Percentiles rank a stretch among this genome's conserved stretches.
phyloP scores from a whole-genome alignment of 2,113 vertebrate genomes.

The Peromyscus californicus region DNA sequence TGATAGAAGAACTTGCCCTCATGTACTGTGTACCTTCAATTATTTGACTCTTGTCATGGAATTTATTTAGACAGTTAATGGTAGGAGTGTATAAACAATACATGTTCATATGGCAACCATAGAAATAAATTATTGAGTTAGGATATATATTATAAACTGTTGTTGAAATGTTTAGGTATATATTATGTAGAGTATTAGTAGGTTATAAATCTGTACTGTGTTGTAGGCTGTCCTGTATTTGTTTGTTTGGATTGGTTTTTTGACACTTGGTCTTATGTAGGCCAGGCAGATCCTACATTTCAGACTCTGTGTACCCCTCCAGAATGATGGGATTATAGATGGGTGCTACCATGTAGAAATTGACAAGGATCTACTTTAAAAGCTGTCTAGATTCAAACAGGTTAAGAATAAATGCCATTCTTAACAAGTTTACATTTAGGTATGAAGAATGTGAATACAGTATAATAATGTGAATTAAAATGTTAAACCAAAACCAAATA shows the following conservation, averaged over 20 bases:
- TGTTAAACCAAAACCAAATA: background rate
- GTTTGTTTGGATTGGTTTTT: background rate
- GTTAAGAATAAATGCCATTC: background rate
- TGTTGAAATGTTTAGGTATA: background rate
- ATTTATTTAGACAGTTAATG: background rate
- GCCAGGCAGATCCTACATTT: background rate
- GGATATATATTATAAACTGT: background rate
- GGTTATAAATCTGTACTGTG: background rate
- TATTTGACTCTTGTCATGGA: background rate
- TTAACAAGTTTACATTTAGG: background rate
- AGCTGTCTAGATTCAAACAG: background rate
- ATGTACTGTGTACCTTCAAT: background rate
- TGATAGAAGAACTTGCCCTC: background rate
- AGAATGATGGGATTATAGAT: background rate
- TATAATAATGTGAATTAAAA: no score
- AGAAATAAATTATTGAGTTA: background rate
- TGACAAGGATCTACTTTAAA: background rate
- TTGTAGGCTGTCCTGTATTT: background rate
- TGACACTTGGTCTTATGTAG: background rate
- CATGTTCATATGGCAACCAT: background rate
- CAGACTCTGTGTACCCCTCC: no score
- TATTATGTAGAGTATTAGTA: background rate
- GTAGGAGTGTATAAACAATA: background rate
- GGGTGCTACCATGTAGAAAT: background rate
- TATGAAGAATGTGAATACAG: background rate